Evolutionary conservation across 2,888 invertebrate species (phyloP).

Genomic region (Euclidia mi): DNA sequence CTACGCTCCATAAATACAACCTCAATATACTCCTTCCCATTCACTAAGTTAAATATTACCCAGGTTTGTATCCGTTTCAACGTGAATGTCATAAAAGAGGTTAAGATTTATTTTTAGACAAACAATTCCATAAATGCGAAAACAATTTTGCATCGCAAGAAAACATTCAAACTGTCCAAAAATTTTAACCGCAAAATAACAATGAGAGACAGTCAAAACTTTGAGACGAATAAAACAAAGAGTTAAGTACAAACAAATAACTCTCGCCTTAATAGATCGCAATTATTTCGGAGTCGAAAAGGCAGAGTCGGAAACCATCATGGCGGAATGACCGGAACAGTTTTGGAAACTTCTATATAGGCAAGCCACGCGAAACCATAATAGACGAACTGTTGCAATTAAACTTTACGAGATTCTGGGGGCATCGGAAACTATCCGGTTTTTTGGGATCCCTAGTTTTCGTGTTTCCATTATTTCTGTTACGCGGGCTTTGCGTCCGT

Average conservation of each 20-base stretch:
- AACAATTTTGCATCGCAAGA: too few relatives aligned
- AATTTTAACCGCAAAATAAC: slow-evolving; percentile 34
- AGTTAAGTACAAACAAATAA: slow-evolving; percentile 21
- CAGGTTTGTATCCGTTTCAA: too few relatives aligned
- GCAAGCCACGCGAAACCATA: slow-evolving; percentile 49
- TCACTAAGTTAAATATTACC: too few relatives aligned
- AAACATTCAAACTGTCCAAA: not conserved
- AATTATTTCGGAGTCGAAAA: slow-evolving; percentile 48
- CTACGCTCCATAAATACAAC: too few relatives aligned
- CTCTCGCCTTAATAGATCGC: too few relatives aligned
- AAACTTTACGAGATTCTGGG: slow-evolving; percentile 60
- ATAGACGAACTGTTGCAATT: slow-evolving; percentile 70
- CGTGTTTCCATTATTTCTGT: slow-evolving; percentile 7
- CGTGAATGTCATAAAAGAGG: too few relatives aligned
- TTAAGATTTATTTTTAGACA: too few relatives aligned
- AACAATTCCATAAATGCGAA: too few relatives aligned
- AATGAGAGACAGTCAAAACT: slow-evolving; percentile 24
- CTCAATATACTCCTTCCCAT: too few relatives aligned
- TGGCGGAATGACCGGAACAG: slow-evolving; percentile 33
- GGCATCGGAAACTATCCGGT: slow-evolving; percentile 50
- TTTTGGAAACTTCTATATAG: slow-evolving; percentile 47
- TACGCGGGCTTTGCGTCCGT: not conserved
- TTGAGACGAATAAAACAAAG: slow-evolving; percentile 15
- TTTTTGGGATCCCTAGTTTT: slow-evolving; percentile 27
- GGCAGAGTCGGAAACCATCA: slow-evolving; percentile 27